Conservation (phyloP, 2,113 vertebrate species). For the Psettodes erumei region DNA sequence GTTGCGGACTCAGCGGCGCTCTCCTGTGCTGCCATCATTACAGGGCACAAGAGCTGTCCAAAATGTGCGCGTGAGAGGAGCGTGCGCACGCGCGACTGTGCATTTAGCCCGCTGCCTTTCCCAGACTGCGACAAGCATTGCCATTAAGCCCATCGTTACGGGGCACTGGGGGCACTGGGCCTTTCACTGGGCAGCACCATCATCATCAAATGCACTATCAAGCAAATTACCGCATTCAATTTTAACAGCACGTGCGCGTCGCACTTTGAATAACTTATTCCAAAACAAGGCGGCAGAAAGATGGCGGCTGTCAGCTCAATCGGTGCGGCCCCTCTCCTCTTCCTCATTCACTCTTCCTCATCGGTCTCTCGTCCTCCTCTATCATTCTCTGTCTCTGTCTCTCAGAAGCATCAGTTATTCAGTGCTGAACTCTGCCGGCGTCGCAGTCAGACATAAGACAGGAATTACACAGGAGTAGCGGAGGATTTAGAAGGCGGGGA, state of each 20-base stretch:
- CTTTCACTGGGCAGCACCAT: constrained; percentile 51
- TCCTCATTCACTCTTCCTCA: constrained; percentile 16
- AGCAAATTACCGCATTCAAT: constrained; percentile 54
- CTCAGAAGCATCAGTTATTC: constrained; percentile 38
- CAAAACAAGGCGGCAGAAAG: constrained; percentile 40
- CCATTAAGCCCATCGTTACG: constrained; percentile 59
- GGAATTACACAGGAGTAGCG: constrained; percentile 27
- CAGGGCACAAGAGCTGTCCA: constrained; percentile 41
- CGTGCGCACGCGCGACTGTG: constrained; percentile 32
- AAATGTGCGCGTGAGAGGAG: constrained; percentile 22
- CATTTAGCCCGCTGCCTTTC: constrained; percentile 30
- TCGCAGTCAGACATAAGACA: constrained; percentile 24
- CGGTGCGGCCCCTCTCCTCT: constrained; percentile 35
- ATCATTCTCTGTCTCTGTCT: constrained; percentile 10
- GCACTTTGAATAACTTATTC: constrained; percentile 60
- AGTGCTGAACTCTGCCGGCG: constrained; percentile 31
- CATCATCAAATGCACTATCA: constrained; percentile 59
- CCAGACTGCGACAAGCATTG: constrained; percentile 47
- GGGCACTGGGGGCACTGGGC: constrained; percentile 36
- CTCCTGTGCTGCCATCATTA: constrained; percentile 64
- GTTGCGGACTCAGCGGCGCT: constrained; percentile 49
- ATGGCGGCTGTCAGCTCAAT: constrained; percentile 38
- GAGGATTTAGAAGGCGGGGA: constrained; percentile 38
- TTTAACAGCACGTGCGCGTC: constrained; percentile 36
- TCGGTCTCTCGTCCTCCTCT: constrained; percentile 28